A percentile compares a stretch with the other conserved stretches of the same genome.
Evolutionary conservation across 2,113 vertebrate genomes (phyloP).

Genomic region (Nerophis ophidion): DNA sequence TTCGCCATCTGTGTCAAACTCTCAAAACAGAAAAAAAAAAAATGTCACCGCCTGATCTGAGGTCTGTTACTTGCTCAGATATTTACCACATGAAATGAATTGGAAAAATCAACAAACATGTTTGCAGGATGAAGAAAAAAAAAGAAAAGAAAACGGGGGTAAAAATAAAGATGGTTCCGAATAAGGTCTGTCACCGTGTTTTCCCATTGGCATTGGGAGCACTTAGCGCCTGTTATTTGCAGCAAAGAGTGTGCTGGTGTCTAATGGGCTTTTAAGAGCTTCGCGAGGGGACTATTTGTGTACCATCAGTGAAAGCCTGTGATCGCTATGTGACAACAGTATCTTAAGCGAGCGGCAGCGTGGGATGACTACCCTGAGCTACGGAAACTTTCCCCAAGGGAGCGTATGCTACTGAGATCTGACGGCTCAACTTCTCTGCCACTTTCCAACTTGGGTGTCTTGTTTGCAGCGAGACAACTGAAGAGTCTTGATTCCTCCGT

Average conservation of each 20-base stretch:
- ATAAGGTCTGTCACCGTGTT: conserved; percentile 56
- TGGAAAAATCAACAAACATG: conserved; percentile 67
- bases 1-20: conserved; percentile 37
- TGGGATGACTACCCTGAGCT: conserved; percentile 57
- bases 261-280: conserved; percentile 70
- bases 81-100: conserved; percentile 56
- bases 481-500: conserved; percentile 66
- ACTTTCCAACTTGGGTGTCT: conserved; percentile 66
- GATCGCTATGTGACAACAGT: conserved; percentile 69
- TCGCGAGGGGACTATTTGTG: conserved; percentile 68
- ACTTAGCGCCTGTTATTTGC: conserved; percentile 61
- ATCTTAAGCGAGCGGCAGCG: conserved; percentile 52
- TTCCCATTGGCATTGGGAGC: conserved; percentile 67
- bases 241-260: conserved; percentile 55
- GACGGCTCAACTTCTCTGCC: conserved; percentile 67
- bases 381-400: conserved; percentile 52
- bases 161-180: conserved; percentile 47
- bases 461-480: conserved; percentile 63
- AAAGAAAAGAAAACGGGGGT: conserved; percentile 1
- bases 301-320: conserved; percentile 58
- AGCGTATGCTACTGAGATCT: conserved; percentile 62
- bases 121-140: conserved; percentile 32
- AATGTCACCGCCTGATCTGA: conserved; percentile 54
- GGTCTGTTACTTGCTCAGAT: conserved; percentile 50
- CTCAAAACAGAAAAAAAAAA: conserved; percentile 32